phyloP scores from a whole-genome alignment of 2,113 vertebrate species.

The Zapornia atra region DNA sequence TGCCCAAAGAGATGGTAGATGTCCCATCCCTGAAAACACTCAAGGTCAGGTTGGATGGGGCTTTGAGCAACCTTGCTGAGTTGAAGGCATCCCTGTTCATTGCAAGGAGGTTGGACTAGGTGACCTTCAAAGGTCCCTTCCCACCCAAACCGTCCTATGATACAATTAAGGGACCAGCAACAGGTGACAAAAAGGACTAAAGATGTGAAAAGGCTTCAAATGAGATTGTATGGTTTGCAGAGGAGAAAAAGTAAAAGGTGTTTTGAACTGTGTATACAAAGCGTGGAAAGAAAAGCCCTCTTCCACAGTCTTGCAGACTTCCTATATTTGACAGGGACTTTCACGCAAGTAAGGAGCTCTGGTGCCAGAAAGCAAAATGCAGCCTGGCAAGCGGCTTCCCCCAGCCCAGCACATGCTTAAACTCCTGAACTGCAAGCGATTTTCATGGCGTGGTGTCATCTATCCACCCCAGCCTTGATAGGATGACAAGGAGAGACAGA shows the following conservation, averaged over 20 bases:
- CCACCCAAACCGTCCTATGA: background rate
- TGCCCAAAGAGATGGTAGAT: background rate
- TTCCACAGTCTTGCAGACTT: background rate
- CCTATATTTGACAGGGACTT: rapidly evolving
- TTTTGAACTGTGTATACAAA: background rate
- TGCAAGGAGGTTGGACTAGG: too few relatives aligned
- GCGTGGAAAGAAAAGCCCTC: rapidly evolving
- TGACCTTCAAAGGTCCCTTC: background rate
- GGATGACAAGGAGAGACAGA: background rate
- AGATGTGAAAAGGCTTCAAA: background rate
- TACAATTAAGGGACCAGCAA: background rate
- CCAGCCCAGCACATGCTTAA: background rate
- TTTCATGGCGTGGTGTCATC: background rate
- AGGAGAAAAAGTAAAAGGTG: background rate
- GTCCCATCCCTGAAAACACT: background rate
- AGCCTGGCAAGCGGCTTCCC: background rate
- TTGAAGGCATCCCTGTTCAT: background rate
- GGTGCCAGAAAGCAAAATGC: background rate
- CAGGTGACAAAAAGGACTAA: background rate
- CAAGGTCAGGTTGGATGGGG: rapidly evolving
- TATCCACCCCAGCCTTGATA: background rate
- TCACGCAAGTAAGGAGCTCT: background rate
- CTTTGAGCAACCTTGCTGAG: rapidly evolving
- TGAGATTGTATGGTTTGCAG: background rate
- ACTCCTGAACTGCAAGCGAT: background rate